Evolutionary conservation across 2,888 invertebrate species (phyloP).

Genomic region (Noctua pronuba): DNA sequence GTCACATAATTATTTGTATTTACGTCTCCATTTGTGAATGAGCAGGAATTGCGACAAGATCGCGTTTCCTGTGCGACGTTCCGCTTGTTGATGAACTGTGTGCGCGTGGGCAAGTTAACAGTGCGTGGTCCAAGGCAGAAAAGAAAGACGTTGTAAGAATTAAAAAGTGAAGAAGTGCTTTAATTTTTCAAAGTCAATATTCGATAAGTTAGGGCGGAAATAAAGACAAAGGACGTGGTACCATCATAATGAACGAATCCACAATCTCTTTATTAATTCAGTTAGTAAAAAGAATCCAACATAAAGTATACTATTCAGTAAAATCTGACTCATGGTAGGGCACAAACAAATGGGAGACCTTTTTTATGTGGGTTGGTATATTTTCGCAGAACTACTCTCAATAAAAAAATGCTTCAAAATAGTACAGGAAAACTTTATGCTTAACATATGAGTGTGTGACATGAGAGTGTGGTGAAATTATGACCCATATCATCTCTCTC

Average conservation of each 20-base stretch:
- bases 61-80: slow-evolving; percentile 64
- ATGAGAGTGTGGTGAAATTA: background rate
- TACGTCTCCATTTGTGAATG: slow-evolving; percentile 44
- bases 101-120: slow-evolving; percentile 20
- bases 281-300: background rate
- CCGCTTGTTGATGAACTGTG: slow-evolving; percentile 61
- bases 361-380: background rate
- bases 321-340: background rate
- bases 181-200: background rate
- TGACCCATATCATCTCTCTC: background rate
- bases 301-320: background rate
- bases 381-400: background rate
- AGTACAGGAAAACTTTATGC: background rate
- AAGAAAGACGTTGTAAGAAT: background rate
- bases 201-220: background rate
- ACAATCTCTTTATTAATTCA: background rate
- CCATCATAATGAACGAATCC: background rate
- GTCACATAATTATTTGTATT: slow-evolving; percentile 45
- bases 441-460: background rate
- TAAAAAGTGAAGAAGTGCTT: background rate
- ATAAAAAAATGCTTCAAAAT: no score
- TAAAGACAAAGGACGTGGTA: background rate
- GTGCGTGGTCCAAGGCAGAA: slow-evolving; percentile 31
- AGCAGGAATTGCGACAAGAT: slow-evolving; percentile 61
- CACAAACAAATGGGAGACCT: background rate